Conservation (phyloP, 1,140 invertebrate species). For the Diuraphis noxia region DNA sequence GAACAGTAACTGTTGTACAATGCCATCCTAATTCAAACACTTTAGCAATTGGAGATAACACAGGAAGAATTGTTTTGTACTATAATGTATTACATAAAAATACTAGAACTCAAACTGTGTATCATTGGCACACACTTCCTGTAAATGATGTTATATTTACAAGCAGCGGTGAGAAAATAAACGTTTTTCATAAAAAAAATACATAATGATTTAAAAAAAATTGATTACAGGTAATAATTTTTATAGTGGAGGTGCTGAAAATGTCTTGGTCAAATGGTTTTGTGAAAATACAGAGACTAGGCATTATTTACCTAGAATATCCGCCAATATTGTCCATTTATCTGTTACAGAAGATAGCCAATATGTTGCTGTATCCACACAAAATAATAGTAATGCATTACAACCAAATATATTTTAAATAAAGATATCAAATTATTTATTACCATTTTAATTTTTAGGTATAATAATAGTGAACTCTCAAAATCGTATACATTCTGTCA, state of each 20-base stretch:
- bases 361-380: constrained; percentile 69
- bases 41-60: constrained; percentile 72
- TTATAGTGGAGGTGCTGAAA: constrained; percentile 78
- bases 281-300: constrained; percentile 64
- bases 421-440: neutral
- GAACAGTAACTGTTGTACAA: constrained; percentile 69
- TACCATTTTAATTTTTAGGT: constrained; percentile 60
- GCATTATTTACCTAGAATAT: constrained; percentile 74
- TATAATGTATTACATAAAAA: constrained; percentile 53
- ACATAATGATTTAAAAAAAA: constrained; percentile 32
- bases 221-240: constrained; percentile 66
- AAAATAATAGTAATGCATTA: constrained; percentile 70
- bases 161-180: constrained; percentile 64
- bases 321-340: constrained; percentile 72
- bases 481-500: constrained; percentile 64
- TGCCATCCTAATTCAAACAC: constrained; percentile 71
- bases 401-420: neutral
- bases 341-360: constrained; percentile 69
- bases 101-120: constrained; percentile 63
- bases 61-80: constrained; percentile 71
- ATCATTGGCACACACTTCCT: constrained; percentile 81
- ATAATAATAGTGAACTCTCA: constrained; percentile 71
- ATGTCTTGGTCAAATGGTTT: constrained; percentile 80
- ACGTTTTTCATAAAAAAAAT: neutral
- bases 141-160: constrained; percentile 74